phyloP scores from a whole-genome alignment of 1,140 invertebrate genomes.

The Chrysopa pallens region DNA sequence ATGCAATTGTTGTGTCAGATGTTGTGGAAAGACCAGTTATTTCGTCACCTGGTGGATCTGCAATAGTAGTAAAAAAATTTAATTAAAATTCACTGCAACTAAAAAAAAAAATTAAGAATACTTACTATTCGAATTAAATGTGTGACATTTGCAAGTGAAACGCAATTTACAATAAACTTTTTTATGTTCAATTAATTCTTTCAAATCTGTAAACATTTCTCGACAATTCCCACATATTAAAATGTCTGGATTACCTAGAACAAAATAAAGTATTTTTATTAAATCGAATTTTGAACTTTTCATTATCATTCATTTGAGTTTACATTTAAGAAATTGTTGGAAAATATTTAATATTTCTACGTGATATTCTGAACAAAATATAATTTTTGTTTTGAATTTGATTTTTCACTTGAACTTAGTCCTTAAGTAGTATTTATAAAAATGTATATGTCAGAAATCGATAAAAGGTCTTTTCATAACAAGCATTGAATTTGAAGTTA shows the following conservation, averaged over 20 bases:
- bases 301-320: too few relatives aligned
- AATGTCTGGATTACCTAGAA: constrained; percentile 57
- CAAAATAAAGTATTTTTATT: too few relatives aligned
- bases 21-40: background rate
- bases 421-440: too few relatives aligned
- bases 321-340: too few relatives aligned
- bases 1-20: background rate
- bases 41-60: background rate
- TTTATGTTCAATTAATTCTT: constrained; percentile 63
- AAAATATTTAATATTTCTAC: too few relatives aligned
- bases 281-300: too few relatives aligned
- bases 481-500: too few relatives aligned
- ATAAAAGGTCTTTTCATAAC: too few relatives aligned
- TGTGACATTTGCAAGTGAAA: constrained; percentile 57
- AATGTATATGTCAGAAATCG: too few relatives aligned
- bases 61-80: background rate
- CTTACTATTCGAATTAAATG: background rate
- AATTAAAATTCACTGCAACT: background rate
- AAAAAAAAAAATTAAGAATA: background rate
- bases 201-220: constrained; percentile 54
- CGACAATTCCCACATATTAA: constrained; percentile 68
- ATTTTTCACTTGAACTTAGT: too few relatives aligned
- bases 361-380: too few relatives aligned
- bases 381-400: too few relatives aligned
- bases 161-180: constrained; percentile 58